Evolutionary conservation across 2,797 vertebrate species (phyloP).

Genomic region (Tinamus major): DNA sequence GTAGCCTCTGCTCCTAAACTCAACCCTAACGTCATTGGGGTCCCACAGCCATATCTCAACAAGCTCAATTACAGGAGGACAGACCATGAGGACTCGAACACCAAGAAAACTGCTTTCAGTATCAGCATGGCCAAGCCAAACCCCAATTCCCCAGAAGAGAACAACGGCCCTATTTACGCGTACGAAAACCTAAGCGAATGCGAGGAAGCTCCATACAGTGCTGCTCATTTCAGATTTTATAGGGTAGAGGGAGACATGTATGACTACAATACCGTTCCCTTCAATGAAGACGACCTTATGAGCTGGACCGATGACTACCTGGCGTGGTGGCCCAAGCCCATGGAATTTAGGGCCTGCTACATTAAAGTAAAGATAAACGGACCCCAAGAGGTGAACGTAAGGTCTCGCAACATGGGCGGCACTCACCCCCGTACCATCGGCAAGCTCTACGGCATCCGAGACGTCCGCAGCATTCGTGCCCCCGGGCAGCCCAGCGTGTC

Average conservation of each 20-base stretch:
- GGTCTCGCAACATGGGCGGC: constrained; percentile 96
- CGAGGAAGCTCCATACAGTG: constrained; percentile 90
- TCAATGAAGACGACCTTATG: constrained; percentile 96
- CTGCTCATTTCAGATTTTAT: constrained; percentile 94
- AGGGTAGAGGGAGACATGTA: constrained; percentile 94
- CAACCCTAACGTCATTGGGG: constrained; percentile 90
- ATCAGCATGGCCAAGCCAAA: constrained; percentile 94
- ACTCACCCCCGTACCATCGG: constrained; percentile 93
- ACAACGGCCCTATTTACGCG: constrained; percentile 92
- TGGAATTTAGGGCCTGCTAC: constrained; percentile 96
- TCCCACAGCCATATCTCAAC: constrained; percentile 91
- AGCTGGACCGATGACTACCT: constrained; percentile 98
- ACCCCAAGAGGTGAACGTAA: constrained; percentile 90
- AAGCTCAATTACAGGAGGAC: constrained; percentile 93
- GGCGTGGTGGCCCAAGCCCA: constrained; percentile 98
- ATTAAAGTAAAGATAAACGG: constrained; percentile 93
- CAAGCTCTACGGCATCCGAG: constrained; percentile 92
- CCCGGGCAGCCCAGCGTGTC: constrained; percentile 84
- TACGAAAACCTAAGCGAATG: constrained; percentile 92
- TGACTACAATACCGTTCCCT: constrained; percentile 95
- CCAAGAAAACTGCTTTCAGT: constrained; percentile 95
- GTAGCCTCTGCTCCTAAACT: constrained; percentile 92
- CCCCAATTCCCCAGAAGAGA: constrained; percentile 89
- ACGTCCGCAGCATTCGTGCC: constrained; percentile 92
- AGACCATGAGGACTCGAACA: constrained; percentile 89